Evolutionary conservation across 2,888 invertebrate species (phyloP).

Genomic region (Plutella xylostella): DNA sequence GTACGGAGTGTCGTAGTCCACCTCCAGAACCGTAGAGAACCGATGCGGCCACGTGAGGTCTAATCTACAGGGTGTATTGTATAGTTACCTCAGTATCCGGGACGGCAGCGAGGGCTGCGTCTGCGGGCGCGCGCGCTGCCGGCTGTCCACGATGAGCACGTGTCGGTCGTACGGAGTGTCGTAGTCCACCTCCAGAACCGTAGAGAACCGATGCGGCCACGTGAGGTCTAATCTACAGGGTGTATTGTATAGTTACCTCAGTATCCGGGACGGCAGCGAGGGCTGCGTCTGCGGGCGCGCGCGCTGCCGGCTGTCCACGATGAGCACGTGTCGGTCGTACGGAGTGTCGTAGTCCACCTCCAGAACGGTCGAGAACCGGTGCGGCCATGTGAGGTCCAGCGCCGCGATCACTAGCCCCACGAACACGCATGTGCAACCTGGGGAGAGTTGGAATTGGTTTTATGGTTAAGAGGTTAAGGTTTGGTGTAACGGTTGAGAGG

Average conservation of each 20-base stretch:
- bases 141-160: constrained; percentile 89
- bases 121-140: constrained; percentile 55
- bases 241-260: no score
- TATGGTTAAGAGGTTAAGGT: no score
- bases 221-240: constrained; percentile 82
- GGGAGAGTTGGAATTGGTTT: no score
- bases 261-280: constrained; percentile 71
- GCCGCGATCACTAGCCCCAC: constrained; percentile 85
- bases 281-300: constrained; percentile 52
- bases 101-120: constrained; percentile 56
- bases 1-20: constrained; percentile 95
- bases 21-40: constrained; percentile 91
- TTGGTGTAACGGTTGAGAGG: no score
- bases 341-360: constrained; percentile 96
- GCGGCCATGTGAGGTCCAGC: constrained; percentile 84
- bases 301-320: constrained; percentile 80
- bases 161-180: constrained; percentile 95
- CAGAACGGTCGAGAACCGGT: constrained; percentile 90
- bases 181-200: constrained; percentile 91
- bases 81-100: constrained; percentile 78
- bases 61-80: no score
- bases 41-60: constrained; percentile 87
- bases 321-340: constrained; percentile 91
- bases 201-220: constrained; percentile 92
- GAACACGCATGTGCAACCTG: constrained; percentile 82